Base-by-base conservation (phyloP, 2,888 invertebrate species). In the Nudaria mundana region DNA sequence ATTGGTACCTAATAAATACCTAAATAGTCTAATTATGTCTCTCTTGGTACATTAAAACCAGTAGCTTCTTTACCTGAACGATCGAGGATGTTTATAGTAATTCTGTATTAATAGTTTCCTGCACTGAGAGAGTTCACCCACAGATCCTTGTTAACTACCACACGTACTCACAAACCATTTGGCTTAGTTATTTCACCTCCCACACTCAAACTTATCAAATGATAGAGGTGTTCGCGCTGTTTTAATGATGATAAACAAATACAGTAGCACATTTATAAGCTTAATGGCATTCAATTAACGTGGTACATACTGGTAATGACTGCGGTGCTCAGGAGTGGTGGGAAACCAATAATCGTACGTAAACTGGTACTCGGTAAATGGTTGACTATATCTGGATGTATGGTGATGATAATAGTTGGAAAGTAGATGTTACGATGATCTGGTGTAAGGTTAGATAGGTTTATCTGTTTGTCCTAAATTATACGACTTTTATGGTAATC, bases 271-370 rank as follows among this genome's bases (percentile, higher is more conserved):
- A 43, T 37, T 37, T 37, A 58, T 46, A 41, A 60, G 48, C 58
- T 55, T 71, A 73, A 75, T 73, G 65, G 46, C 30, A 58, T 63
- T 66, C 73, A 71, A 76, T 76, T 73, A 76, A 69, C 62, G 50
- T 51, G 66, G 65, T 59, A 64, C n/a, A n/a, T n/a, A n/a, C n/a
- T n/a, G 57, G 37, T 45, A 49, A 41, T 33, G 53, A 40, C 44
- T 45, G 39, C 20, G 33, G 33, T n/a, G 18, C 8, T 28, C 35
- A 16, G 45, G 34, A 40, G 48, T 46, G 52, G 40, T 13, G 13
- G 40, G 44, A 52, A 56, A 30, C 50, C 54, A 41, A 44, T 55
- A 41, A 50, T 47, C 51, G 40, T 59, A 61, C 52, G 56, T 56
- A 53, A 50, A 51, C 44, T n/a, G n/a, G n/a, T n/a, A n/a, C n/a